Evolutionary conservation across 2,888 invertebrate genomes (phyloP), one percentile per base, ranked within the genome.

Genomic region (Tetragnatha montana): DNA sequence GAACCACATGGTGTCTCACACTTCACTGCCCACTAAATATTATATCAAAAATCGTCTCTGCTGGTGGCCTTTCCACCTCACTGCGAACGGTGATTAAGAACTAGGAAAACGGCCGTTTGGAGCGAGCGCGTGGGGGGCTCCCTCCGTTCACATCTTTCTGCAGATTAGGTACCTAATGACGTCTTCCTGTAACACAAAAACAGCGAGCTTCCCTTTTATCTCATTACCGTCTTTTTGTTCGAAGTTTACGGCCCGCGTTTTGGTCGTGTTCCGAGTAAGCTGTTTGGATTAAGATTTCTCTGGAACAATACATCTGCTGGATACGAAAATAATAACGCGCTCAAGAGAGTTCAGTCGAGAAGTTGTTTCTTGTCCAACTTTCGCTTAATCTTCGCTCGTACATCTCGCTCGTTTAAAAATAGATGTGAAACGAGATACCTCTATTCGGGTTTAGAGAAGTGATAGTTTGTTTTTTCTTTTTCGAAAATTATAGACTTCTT

Each of bases 21-120:
- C 60, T 60, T 17, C 22, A 71, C 17, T 71, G 71, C 19, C 75
- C 8, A 17, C 47, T 60, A 60, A 60, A 75, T 47, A 73, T 75
- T 75, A 35, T 14, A 75, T 75, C 47, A 22, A 22, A n/a, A 47
- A 75, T 17, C 22, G n/a, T 47, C 19, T 21, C 49, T 80, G 22
- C 2, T 35, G 70, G 81, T 81, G 47, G 51, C n/a, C 73, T 83
- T 83, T 83, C 83, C 83, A 83, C 68, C 35, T 60, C 69, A 76
- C 47, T 84, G 84, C 49, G 6, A 84, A 19, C 51, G 76, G 76
- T 75, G 84, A 84, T 84, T 84, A 69, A 69, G n/a, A 71, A 73
- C 19, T 50, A 81, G 17, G 14, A 60, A 22, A 68, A 51, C 8
- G 78, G 78, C 51, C 22, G 51, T 78, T 78, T 21, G 78, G 22